Conservation (phyloP, 2,113 vertebrate genomes). For the Aspiorhynchus laticeps region DNA sequence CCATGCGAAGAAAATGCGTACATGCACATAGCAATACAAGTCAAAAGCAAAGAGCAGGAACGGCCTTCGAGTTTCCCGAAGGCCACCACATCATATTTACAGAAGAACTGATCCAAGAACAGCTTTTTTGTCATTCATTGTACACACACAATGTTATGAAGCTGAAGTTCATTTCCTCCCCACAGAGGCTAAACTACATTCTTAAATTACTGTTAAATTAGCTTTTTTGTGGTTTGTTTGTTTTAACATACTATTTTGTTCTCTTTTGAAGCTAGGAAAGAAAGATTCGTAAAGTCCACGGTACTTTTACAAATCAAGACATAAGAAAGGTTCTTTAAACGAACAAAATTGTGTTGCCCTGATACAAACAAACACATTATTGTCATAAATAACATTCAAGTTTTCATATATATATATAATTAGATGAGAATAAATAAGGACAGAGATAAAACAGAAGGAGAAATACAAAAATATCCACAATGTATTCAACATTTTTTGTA, state of each 20-base stretch:
- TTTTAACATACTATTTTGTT: conserved; percentile 72
- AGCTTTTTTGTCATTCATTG: conserved; percentile 69
- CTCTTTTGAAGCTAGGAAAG: conserved; percentile 73
- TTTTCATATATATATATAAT: conserved; percentile 84
- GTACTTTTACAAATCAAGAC: conserved; percentile 75
- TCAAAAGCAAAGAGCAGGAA: conserved; percentile 84
- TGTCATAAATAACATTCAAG: conserved; percentile 84
- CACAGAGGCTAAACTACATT: conserved; percentile 92
- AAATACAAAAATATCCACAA: conserved; percentile 94
- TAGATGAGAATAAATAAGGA: conserved; percentile 83
- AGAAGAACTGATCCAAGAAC: conserved; percentile 77
- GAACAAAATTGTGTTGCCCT: conserved; percentile 75
- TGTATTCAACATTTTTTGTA: conserved; percentile 81
- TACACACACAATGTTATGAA: conserved; percentile 86
- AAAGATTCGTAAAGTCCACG: conserved; percentile 78
- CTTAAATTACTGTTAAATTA: conserved; percentile 85
- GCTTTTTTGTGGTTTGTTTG: conserved; percentile 48
- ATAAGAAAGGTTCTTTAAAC: conserved; percentile 77
- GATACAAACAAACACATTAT: conserved; percentile 77
- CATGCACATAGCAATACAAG: conserved; percentile 94
- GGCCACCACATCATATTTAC: conserved; percentile 86
- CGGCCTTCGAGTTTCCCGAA: conserved; percentile 75
- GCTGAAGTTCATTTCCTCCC: conserved; percentile 84
- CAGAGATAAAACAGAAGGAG: conserved; percentile 72
- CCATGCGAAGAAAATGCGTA: conserved; percentile 85